Base-by-base conservation (phyloP, 2,113 vertebrate species). In the Osmerus eperlanus region DNA sequence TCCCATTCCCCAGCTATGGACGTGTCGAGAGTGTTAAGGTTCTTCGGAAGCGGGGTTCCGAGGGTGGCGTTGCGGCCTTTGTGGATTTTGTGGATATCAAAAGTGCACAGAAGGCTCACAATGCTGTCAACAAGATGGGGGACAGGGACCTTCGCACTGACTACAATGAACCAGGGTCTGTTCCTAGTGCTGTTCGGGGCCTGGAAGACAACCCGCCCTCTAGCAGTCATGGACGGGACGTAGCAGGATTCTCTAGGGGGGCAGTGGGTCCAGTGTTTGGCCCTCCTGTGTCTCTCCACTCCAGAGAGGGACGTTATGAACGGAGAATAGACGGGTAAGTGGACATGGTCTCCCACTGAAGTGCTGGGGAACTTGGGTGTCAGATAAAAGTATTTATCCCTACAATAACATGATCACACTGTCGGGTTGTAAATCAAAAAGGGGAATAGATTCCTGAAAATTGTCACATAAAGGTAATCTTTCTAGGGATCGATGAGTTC, bases 41-140 rank as follows among this genome's bases (percentile, higher is more conserved):
- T 73, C 96, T 99, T 88, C 97, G 96, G 73, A 99, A 98, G 89
- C 93, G 97, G 78, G 97, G 97, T 77, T 98, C 97, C 25, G 97
- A 99, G 90, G 97, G 97, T 8, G 97, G 96, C 75, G 96, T 99
- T 90, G 97, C 97, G 75, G 97, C 97, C 14, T 99, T 99, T 93
- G 97, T 99, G 96, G 97, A 99, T 96, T 99, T 99, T 94, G 97
- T 99, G 92, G 97, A 99, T 95, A 99, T 99, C 88, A 99, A 99
- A 93, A 99, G 97, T 89, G 97, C 97, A 9, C 97, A 99, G 91
- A 99, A 99, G 89, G 97, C 97, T 83, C 97, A 99, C 91, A 99
- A 99, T 91, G 95, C 97, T 51, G 95, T 98, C 92, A 99, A 99
- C 93, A 98, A 99, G 93, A 99, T 99, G 97, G 97, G 97, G 70